Evolutionary conservation across 2,888 invertebrate species (phyloP).

Genomic region (Arrhopalites spinosus): DNA sequence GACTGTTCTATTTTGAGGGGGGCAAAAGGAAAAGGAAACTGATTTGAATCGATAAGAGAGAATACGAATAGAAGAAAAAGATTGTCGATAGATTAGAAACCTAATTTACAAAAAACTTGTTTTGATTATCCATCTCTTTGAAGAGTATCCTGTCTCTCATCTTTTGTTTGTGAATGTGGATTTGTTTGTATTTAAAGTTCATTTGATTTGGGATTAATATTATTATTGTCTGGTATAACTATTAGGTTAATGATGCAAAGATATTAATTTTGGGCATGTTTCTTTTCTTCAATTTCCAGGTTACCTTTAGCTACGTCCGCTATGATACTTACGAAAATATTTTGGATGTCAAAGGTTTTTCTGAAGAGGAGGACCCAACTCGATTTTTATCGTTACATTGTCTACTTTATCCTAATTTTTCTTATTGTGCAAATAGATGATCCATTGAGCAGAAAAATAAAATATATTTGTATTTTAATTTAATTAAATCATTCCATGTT

Average conservation of each 20-base stretch:
- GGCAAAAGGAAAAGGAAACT: too few relatives aligned
- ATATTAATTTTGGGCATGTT: too few relatives aligned
- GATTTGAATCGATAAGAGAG: too few relatives aligned
- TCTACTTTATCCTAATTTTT: constrained; percentile 82
- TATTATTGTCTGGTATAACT: background rate
- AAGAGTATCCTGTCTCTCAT: too few relatives aligned
- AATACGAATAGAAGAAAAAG: background rate
- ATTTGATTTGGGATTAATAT: background rate
- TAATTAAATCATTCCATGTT: constrained; percentile 14
- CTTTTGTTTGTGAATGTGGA: too few relatives aligned
- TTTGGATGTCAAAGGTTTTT: constrained; percentile 51
- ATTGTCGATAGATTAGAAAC: background rate
- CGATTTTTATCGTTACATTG: constrained; percentile 87
- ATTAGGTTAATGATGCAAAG: background rate
- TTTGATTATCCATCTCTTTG: too few relatives aligned
- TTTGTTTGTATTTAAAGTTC: background rate
- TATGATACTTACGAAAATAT: constrained; percentile 52
- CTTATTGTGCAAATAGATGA: constrained; percentile 66
- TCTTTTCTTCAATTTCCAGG: too few relatives aligned
- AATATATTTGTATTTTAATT: background rate
- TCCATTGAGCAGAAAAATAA: background rate
- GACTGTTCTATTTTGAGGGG: too few relatives aligned
- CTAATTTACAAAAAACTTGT: background rate
- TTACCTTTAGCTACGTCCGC: constrained; percentile 55
- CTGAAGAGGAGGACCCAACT: constrained; percentile 52